Evolutionary conservation across 2,113 vertebrate genomes (phyloP).

Genomic region (Okapia johnstoni): DNA sequence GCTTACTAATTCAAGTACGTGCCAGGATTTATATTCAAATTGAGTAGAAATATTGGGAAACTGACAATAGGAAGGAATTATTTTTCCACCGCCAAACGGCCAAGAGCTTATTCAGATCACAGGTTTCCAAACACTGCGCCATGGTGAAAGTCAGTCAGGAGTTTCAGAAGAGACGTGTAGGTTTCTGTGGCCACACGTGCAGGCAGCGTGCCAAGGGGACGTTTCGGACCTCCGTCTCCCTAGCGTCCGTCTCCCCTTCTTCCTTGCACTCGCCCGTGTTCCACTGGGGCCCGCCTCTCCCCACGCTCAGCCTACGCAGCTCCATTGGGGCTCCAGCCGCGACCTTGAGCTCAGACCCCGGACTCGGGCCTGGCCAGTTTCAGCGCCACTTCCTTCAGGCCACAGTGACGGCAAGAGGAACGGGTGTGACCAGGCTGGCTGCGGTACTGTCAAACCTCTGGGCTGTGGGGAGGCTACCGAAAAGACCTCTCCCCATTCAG

Average conservation of each 20-base stretch:
- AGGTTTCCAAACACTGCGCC: not conserved
- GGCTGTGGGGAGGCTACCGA: not conserved
- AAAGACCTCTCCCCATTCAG: not conserved
- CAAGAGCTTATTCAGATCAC: not conserved
- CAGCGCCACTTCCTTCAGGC: not conserved
- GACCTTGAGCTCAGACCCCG: not conserved
- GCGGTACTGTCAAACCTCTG: too few relatives aligned
- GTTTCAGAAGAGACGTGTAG: not conserved
- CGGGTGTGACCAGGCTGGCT: not conserved
- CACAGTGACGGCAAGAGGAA: not conserved
- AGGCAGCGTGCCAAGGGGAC: accelerated
- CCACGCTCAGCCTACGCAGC: not conserved
- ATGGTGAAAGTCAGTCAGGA: not conserved
- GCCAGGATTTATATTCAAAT: not conserved
- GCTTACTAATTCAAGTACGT: not conserved
- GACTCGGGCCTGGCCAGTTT: not conserved
- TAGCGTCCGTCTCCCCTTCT: too few relatives aligned
- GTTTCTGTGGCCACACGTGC: not conserved
- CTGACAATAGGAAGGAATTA: not conserved
- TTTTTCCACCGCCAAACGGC: not conserved
- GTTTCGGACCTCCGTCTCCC: not conserved
- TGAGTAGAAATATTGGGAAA: not conserved
- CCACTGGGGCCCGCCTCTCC: accelerated
- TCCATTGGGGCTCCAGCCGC: not conserved
- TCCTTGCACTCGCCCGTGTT: not conserved